Conservation (phyloP, 2,797 vertebrate species). For the Iguana delicatissima region DNA sequence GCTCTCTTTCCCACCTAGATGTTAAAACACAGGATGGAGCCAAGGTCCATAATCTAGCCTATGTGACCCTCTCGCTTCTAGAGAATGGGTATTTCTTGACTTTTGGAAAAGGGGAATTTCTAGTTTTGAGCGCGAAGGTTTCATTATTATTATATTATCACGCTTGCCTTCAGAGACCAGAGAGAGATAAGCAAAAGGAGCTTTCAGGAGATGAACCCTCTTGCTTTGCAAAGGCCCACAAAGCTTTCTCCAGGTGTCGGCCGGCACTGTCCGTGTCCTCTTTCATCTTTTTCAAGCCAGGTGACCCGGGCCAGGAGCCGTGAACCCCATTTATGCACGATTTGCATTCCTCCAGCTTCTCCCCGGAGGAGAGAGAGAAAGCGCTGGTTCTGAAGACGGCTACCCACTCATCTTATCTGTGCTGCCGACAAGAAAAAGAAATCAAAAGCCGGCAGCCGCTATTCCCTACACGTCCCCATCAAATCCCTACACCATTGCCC, state of each 20-base stretch:
- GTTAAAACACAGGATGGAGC: no score
- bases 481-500: background rate
- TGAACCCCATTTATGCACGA: constrained; percentile 24
- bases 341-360: background rate
- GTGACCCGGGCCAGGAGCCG: background rate
- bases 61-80: no score
- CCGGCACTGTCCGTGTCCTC: no score
- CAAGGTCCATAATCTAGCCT: no score
- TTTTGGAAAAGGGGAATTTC: no score
- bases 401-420: background rate
- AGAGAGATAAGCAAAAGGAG: background rate
- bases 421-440: background rate
- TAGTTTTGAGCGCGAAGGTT: no score
- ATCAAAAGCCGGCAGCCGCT: background rate
- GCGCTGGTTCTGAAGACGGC: background rate
- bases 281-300: background rate
- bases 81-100: no score
- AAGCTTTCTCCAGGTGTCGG: background rate
- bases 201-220: background rate
- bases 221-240: background rate
- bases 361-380: background rate
- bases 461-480: background rate
- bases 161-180: background rate
- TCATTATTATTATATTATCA: no score
- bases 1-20: no score